Evolutionary conservation across 2,113 vertebrate genomes (phyloP), one percentile per base, ranked within the genome.

Genomic region (Tonatia bakeri): DNA sequence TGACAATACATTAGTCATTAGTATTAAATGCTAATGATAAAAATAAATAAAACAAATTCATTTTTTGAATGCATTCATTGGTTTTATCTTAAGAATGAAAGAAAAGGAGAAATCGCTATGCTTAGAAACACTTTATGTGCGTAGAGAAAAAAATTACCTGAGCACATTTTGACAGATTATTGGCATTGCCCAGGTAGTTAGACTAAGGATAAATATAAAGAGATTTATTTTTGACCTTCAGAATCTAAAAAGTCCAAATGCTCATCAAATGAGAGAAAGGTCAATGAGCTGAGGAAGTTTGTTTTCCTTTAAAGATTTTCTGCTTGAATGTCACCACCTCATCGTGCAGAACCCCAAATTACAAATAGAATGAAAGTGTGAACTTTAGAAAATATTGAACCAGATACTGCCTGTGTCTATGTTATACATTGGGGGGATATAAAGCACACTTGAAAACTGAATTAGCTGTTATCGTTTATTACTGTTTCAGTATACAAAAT

Each of bases 251-350:
- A 93, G 80, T 90, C 36, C 67, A 81, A 95, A 95, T 89, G 72
- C n/a, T 93, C 56, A 90, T 90, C 86, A 93, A 94, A 73, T 72
- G 67, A 89, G 10, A 73, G 73, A 96, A 86, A 93, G 56, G 73
- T 95, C 86, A 96, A 90, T 90, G 90, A 90, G 38, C 56, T 36
- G 81, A 86, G 40, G 40, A 90, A 86, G 38, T 52, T 90, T 81
- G 28, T 95, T 92, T 96, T 73, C 17, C 47, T 93, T 93, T 69
- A 90, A 86, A 93, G 54, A 90, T 93, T 95, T 95, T 95, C 65
- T 96, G 38, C 45, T 90, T 96, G 80, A 90, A 94, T 90, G 86
- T 93, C 93, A 96, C 20, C 90, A 38, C 28, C 31, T 90, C 50
- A 65, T 75, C 36, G n/a, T 81, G 56, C 13, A 86, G 40, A 86